Evolutionary conservation across 2,113 vertebrate species (phyloP).

Genomic region (Porphyrio hochstetteri): DNA sequence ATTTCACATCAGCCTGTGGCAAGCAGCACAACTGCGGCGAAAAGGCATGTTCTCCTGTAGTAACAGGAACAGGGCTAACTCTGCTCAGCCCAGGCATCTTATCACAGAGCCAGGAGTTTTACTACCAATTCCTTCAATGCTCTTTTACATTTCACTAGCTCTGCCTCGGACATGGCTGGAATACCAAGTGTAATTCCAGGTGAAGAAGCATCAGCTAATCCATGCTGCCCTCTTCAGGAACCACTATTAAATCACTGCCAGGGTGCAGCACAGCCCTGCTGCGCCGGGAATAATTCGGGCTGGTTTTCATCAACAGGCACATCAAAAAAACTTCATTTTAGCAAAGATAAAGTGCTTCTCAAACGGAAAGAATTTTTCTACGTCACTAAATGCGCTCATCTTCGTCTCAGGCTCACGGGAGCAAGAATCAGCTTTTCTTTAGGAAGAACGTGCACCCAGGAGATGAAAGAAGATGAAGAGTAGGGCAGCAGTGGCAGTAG

Average conservation of each 20-base stretch:
- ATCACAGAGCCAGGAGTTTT: constrained; percentile 22
- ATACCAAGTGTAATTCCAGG: background rate
- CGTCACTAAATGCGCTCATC: fast-evolving
- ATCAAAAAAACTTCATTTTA: background rate
- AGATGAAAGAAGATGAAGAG: background rate
- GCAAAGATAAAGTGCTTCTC: background rate
- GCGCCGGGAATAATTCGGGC: background rate
- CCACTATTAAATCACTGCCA: background rate
- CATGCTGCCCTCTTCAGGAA: constrained; percentile 63
- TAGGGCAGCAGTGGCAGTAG: background rate
- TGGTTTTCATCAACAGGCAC: background rate
- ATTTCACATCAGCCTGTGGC: background rate
- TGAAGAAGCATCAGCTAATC: background rate
- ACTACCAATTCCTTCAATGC: constrained; percentile 7
- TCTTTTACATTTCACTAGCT: constrained; percentile 7
- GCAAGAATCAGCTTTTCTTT: background rate
- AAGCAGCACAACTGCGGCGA: background rate
- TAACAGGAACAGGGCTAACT: background rate
- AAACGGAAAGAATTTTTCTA: background rate
- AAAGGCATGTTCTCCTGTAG: background rate
- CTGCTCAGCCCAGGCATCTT: background rate
- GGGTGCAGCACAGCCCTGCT: background rate
- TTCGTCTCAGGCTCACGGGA: background rate
- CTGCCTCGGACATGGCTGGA: constrained; percentile 10
- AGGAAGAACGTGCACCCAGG: background rate